Evolutionary conservation across 2,113 vertebrate genomes (phyloP).

Genomic region (Sylvicapra grimmia): DNA sequence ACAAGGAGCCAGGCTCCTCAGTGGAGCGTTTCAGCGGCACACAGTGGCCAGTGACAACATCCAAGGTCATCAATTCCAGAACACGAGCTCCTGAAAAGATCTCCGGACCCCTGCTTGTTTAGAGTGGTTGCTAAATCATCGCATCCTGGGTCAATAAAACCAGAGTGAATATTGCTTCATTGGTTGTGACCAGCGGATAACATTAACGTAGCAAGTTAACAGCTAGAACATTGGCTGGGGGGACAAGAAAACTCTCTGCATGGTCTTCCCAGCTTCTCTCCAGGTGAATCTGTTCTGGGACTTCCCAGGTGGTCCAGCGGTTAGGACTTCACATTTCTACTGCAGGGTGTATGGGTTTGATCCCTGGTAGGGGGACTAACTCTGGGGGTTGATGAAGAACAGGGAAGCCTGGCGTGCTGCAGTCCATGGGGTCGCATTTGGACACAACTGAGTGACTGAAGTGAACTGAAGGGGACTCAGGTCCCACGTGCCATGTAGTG

Average conservation of each 20-base stretch:
- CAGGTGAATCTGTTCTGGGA: background rate
- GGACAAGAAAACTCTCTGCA: rapidly evolving
- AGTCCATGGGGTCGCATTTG: background rate
- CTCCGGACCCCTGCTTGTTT: rapidly evolving
- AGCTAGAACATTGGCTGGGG: rapidly evolving
- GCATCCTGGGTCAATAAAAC: rapidly evolving
- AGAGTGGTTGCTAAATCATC: rapidly evolving
- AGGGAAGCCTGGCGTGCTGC: background rate
- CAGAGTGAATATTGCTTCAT: rapidly evolving
- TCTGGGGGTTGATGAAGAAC: background rate
- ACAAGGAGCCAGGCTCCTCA: rapidly evolving
- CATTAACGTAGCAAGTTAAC: rapidly evolving
- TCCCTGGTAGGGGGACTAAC: background rate
- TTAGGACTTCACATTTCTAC: background rate
- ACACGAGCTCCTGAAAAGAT: background rate
- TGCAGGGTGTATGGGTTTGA: background rate
- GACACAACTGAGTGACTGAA: background rate
- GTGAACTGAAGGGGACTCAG: background rate
- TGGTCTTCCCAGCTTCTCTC: background rate
- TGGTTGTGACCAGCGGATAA: rapidly evolving
- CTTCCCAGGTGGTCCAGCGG: background rate
- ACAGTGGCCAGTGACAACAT: rapidly evolving
- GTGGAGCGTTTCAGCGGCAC: rapidly evolving
- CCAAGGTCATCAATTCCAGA: rapidly evolving
- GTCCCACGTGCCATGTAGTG: background rate